Conservation (phyloP, 2,797 vertebrate species). For the Poecilia gillii region DNA sequence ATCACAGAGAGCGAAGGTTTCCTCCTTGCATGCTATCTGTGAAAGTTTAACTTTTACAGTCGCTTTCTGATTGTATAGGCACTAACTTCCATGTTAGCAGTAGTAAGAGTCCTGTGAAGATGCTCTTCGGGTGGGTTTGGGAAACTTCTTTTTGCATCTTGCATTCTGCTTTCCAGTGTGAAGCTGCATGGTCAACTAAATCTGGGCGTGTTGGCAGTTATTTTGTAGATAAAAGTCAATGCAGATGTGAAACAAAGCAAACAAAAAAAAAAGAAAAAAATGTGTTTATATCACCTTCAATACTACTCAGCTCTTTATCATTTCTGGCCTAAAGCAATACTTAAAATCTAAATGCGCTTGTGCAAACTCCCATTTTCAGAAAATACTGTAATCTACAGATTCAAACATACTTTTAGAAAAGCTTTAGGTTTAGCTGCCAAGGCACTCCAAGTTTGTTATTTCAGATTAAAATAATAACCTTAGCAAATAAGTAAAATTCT, state of each 20-base stretch:
- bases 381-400: constrained; percentile 2
- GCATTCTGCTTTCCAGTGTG: background rate
- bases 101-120: background rate
- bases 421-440: no score
- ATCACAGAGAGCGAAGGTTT: background rate
- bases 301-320: background rate
- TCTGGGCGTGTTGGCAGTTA: background rate
- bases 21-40: background rate
- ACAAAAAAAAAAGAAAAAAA: background rate
- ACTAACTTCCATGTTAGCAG: background rate
- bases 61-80: background rate
- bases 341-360: constrained; percentile 11
- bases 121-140: background rate
- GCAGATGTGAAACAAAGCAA: no score
- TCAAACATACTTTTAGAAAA: no score
- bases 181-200: background rate
- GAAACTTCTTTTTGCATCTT: background rate
- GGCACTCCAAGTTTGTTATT: background rate
- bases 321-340: constrained; percentile 6
- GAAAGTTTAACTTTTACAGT: background rate
- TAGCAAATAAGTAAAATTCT: background rate
- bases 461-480: background rate
- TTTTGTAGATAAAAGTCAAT: background rate
- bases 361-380: constrained; percentile 4
- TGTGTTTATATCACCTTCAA: background rate